Percentiles rank a stretch among this genome's conserved stretches.
These are phyloP conservation scores for Apantesis nais DNA, from an alignment of 2,888 invertebrate species.

Conservation along the genomic window DNA sequence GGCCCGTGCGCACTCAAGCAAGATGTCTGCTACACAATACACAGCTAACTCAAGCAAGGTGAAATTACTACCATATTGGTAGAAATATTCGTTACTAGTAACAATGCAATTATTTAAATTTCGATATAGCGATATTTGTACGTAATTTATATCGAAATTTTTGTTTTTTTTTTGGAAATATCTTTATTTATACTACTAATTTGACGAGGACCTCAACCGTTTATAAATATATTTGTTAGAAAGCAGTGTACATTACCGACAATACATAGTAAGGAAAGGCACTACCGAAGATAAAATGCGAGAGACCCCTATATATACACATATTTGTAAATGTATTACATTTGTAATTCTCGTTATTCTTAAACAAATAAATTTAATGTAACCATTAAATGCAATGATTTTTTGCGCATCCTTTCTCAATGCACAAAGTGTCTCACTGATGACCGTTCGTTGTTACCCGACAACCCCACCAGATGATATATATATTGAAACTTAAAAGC, in stretches of 20 bases:
- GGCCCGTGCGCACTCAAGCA: conserved; percentile 54
- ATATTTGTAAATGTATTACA: neutral
- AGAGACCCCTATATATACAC: conserved; percentile 20
- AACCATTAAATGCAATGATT: neutral
- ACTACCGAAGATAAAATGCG: conserved; percentile 63
- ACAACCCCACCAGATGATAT: neutral
- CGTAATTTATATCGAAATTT: conserved; percentile 9
- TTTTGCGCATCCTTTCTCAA: neutral
- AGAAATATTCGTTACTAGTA: conserved; percentile 34
- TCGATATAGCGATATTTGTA: conserved; percentile 10
- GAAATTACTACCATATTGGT: conserved; percentile 44
- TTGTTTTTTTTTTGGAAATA: conserved; percentile 17
- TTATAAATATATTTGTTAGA: conserved; percentile 20
- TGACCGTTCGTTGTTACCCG: neutral
- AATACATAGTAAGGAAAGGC: conserved; percentile 57
- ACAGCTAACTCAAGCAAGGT: conserved; percentile 53
- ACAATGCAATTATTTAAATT: conserved; percentile 20
- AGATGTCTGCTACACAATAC: conserved; percentile 58
- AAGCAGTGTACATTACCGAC: conserved; percentile 26
- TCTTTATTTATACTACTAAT: conserved; percentile 23
- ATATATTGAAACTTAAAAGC: neutral
- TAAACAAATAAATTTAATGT: neutral
- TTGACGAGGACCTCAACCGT: conserved; percentile 27
- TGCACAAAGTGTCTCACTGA: neutral
- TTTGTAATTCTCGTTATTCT: neutral